These are phyloP conservation scores for Heliconius erato DNA, from an alignment of 2,888 invertebrate genomes.

Conservation along the genomic window DNA sequence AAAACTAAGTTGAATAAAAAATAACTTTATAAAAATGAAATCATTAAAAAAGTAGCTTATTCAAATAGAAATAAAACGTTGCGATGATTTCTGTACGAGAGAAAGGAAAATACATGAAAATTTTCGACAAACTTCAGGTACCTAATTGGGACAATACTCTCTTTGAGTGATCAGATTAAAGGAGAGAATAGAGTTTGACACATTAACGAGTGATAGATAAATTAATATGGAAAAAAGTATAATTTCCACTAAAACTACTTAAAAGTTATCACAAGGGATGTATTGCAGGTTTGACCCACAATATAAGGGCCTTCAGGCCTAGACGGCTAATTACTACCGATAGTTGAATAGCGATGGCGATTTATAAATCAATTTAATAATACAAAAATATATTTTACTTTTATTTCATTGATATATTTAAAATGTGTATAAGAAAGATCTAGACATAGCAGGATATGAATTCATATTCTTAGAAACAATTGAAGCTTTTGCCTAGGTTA, in stretches of 20 bases:
- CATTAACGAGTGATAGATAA: constrained; percentile 55
- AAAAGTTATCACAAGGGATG: constrained; percentile 72
- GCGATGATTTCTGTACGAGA: constrained; percentile 51
- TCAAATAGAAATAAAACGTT: constrained; percentile 47
- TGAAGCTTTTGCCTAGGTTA: too few species aligned
- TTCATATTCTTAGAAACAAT: too few species aligned
- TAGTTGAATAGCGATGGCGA: constrained; percentile 25
- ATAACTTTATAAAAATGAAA: constrained; percentile 51
- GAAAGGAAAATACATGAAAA: constrained; percentile 55
- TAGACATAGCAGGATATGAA: neutral
- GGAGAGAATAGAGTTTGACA: constrained; percentile 54
- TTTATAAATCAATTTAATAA: neutral
- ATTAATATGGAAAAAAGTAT: constrained; percentile 45
- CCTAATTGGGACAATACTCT: constrained; percentile 72
- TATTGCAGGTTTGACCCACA: constrained; percentile 67
- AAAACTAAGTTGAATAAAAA: constrained; percentile 58
- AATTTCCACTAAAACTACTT: constrained; percentile 52
- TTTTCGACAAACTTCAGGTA: constrained; percentile 79
- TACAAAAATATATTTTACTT: neutral
- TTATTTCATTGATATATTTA: neutral
- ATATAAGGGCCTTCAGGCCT: constrained; percentile 43
- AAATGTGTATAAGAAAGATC: neutral
- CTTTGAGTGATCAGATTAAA: constrained; percentile 39
- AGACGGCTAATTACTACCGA: constrained; percentile 26
- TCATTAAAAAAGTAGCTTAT: constrained; percentile 55